phyloP scores from a whole-genome alignment of 2,888 invertebrate genomes.

The Phengaris alcon region DNA sequence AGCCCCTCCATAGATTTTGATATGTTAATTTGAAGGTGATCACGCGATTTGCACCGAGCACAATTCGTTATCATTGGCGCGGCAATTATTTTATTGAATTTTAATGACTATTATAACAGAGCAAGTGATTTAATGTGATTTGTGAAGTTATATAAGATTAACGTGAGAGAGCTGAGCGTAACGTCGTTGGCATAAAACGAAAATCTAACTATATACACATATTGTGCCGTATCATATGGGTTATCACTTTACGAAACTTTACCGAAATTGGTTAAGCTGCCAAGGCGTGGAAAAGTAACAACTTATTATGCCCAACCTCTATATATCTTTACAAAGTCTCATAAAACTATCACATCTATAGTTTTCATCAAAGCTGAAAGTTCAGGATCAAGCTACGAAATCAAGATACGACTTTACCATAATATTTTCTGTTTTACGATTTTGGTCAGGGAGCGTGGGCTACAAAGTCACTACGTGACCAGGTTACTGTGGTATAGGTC shows the following conservation, averaged over 20 bases:
- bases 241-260: no score
- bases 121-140: no score
- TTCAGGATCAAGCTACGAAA: no score
- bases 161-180: neutral
- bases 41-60: conserved; percentile 17
- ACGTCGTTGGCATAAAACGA: neutral
- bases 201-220: neutral
- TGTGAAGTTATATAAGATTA: neutral
- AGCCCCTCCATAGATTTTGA: conserved; percentile 17
- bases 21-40: conserved; percentile 28
- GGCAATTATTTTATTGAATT: conserved; percentile 14
- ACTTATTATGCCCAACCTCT: no score
- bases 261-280: no score
- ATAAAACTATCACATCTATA: no score
- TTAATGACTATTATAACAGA: neutral
- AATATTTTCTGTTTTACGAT: neutral
- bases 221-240: no score
- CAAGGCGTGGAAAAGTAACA: no score
- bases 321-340: no score
- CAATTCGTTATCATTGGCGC: conserved; percentile 9
- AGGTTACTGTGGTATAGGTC: neutral
- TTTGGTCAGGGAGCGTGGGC: no score
- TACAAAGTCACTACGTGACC: neutral
- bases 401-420: no score
- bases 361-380: no score